Base-by-base conservation (phyloP, 2,797 vertebrate species). In the Glyptemys insculpta region DNA sequence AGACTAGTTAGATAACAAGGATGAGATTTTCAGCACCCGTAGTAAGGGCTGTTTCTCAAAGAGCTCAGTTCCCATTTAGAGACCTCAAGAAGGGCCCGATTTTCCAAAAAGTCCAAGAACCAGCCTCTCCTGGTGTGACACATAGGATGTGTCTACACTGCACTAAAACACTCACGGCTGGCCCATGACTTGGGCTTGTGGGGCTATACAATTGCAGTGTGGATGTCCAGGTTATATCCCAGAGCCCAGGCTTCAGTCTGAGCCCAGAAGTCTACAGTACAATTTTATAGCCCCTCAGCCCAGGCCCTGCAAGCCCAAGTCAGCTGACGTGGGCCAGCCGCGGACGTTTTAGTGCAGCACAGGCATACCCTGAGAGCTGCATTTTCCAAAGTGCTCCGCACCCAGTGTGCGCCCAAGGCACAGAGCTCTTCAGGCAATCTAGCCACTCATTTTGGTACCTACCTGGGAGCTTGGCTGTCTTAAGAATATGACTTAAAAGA, bases 21-120 rank as follows among this genome's bases (percentile, higher is more conserved):
- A 49, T 1, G 5, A 4, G 83, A 15, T 57, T 34, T 53, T 14
- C 23, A 12, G 34, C 57, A 15, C 5, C 52, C 4, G 0, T 5
- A n/a, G 19, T 27, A 18, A 16, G 14, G 57, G 80, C 90, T 47
- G 47, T 47, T n/a, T 23, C 72, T 72, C 59, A 27, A 25, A 29
- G 41, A 25, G 37, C 34, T 90, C 12, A 0, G 2, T 1, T 82
- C 12, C 44, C 1, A 14, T 5, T 44, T 18, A 34, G 68, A 12
- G 88, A 2, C 44, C 25, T 54, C 31, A 4, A 50, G 23, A 74
- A 44, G 9, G 72, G 37, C 5, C 23, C 11, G 2, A 14, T 14
- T 44, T 74, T 74, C 41, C 41, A 44, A 74, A 44, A 19, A 10
- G 25, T 44, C 37, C 37, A 27, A 44, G 37, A 74, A 25, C 41